These are phyloP conservation scores for Nymphalis c-album DNA, from an alignment of 2,888 invertebrate species.

Conservation along the genomic window DNA sequence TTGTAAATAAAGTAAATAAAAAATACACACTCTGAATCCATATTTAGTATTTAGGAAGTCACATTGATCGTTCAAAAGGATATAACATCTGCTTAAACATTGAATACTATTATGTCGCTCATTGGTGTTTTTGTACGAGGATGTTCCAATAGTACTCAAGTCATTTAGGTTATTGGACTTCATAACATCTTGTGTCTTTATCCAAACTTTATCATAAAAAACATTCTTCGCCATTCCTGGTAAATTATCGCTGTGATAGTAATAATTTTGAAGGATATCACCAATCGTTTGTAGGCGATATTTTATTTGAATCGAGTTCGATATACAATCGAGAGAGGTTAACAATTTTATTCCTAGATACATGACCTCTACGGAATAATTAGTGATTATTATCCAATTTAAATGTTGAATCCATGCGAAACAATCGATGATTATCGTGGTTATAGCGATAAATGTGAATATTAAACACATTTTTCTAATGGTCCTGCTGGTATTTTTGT, in stretches of 20 bases:
- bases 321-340: conserved; percentile 29
- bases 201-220: conserved; percentile 2
- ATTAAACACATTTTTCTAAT: conserved; percentile 15
- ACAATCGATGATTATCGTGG: conserved; percentile 21
- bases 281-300: conserved; percentile 34
- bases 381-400: conserved; percentile 20
- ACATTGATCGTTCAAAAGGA: conserved; percentile 36
- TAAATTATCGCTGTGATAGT: conserved; percentile 13
- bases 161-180: conserved; percentile 18
- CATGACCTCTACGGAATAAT: conserved; percentile 29
- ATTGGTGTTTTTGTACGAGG: too few species aligned
- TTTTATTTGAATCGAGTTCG: conserved; percentile 33
- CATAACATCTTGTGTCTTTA: conserved; percentile 5
- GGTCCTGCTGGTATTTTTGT: conserved; percentile 11
- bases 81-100: conserved; percentile 35
- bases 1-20: neutral
- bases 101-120: conserved; percentile 21
- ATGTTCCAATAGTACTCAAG: conserved; percentile 25
- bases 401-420: conserved; percentile 16
- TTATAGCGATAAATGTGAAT: conserved; percentile 12
- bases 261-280: conserved; percentile 31
- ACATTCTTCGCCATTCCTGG: conserved; percentile 8
- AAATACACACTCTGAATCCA: conserved; percentile 34
- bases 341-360: conserved; percentile 30
- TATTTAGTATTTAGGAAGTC: conserved; percentile 37